Conservation (phyloP, 2,888 invertebrate genomes). For the Leucozona laternaria region DNA sequence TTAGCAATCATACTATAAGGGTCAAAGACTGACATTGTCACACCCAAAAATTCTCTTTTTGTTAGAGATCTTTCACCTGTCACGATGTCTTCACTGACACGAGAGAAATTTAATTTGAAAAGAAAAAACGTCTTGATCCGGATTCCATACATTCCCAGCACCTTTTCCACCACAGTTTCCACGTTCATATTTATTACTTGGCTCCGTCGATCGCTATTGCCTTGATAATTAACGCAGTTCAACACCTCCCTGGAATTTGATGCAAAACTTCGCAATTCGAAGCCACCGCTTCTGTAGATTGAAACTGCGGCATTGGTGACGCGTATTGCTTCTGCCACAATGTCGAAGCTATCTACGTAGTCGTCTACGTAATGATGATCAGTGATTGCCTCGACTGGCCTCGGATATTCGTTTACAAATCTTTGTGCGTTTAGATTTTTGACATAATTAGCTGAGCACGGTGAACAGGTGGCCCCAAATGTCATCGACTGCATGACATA, state of each 20-base stretch:
- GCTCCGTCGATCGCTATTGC: background rate
- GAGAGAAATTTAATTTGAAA: too few relatives aligned
- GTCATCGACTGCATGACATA: conserved; percentile 72
- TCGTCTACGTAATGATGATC: conserved; percentile 64
- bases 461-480: conserved; percentile 41
- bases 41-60: conserved; percentile 66
- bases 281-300: conserved; percentile 23
- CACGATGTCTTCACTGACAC: background rate
- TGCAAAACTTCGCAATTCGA: conserved; percentile 33
- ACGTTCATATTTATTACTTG: background rate
- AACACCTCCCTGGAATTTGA: background rate
- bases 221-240: background rate
- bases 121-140: too few relatives aligned
- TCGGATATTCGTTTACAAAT: conserved; percentile 43
- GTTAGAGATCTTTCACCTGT: conserved; percentile 44
- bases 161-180: background rate
- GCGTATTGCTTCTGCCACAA: conserved; percentile 61
- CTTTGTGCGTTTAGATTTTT: conserved; percentile 51
- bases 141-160: too few relatives aligned
- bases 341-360: conserved; percentile 26
- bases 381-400: conserved; percentile 53
- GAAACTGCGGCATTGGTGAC: conserved; percentile 26
- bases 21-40: conserved; percentile 69
- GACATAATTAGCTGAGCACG: conserved; percentile 64
- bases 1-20: conserved; percentile 60